These are phyloP conservation scores for Amblyopsis hoosieri DNA, from an alignment of 2,797 vertebrate species.

Conservation along the genomic window DNA sequence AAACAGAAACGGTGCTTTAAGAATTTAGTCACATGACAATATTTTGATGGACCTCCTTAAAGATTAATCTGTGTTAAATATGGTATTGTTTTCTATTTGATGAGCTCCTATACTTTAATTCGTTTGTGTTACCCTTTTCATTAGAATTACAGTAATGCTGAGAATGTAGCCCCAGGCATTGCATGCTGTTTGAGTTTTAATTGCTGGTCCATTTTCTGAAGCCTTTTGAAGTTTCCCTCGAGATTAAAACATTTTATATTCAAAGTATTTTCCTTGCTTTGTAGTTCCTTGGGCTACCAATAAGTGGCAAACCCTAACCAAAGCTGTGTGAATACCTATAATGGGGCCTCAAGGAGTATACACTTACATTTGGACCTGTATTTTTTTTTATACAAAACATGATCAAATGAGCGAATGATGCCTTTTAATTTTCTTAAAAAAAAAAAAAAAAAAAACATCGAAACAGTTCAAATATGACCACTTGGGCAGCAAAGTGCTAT, in stretches of 20 bases:
- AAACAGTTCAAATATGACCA: slow-evolving; percentile 82
- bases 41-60: neutral
- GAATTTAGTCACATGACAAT: slow-evolving; percentile 6
- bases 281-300: slow-evolving; percentile 6
- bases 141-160: slow-evolving; percentile 26
- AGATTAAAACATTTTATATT: slow-evolving; percentile 20
- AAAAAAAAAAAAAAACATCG: slow-evolving; percentile 69
- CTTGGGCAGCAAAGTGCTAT: slow-evolving; percentile 81
- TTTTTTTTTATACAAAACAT: slow-evolving; percentile 44
- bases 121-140: slow-evolving; percentile 18
- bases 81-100: slow-evolving; percentile 10
- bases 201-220: slow-evolving; percentile 37
- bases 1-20: neutral
- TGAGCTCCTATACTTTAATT: slow-evolving; percentile 4
- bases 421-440: slow-evolving; percentile 81
- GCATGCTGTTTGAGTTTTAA: slow-evolving; percentile 31
- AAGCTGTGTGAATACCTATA: slow-evolving; percentile 3
- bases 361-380: slow-evolving; percentile 39
- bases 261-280: slow-evolving; percentile 12
- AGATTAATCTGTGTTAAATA: slow-evolving; percentile 8
- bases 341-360: slow-evolving; percentile 27
- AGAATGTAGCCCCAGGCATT: slow-evolving; percentile 9
- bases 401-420: slow-evolving; percentile 78
- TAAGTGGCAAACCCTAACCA: slow-evolving; percentile 11
- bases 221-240: slow-evolving; percentile 43